Evolutionary conservation across 2,888 invertebrate genomes (phyloP).

Genomic region (Cinara cedri): DNA sequence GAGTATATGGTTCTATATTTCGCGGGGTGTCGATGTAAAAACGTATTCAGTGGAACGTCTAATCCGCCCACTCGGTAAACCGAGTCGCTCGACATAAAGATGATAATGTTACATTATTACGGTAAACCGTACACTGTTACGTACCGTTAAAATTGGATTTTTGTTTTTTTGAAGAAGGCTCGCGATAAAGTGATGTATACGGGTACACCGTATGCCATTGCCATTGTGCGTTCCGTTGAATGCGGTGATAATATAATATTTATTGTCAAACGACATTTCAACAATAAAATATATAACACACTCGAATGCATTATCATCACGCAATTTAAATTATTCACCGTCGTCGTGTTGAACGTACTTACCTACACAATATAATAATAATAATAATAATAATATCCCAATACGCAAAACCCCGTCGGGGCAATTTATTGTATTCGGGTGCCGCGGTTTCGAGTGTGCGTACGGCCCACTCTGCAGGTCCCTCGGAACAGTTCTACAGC

Average conservation of each 20-base stretch:
- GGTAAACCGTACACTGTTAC: background rate
- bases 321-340: slow-evolving; percentile 15
- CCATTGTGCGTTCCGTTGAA: slow-evolving; percentile 1
- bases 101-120: background rate
- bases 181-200: background rate
- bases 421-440: slow-evolving; percentile 14
- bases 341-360: background rate
- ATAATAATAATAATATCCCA: too few species aligned
- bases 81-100: background rate
- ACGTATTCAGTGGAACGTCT: background rate
- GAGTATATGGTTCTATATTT: too few species aligned
- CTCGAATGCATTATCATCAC: background rate
- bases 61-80: slow-evolving; percentile 15
- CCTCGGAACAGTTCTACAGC: too few species aligned
- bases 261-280: slow-evolving; percentile 15
- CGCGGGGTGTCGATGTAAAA: background rate
- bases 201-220: too few species aligned
- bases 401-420: slow-evolving; percentile 1
- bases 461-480: too few species aligned
- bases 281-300: slow-evolving; percentile 27
- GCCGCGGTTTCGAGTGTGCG: background rate
- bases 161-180: slow-evolving; percentile 4
- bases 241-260: background rate
- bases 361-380: background rate
- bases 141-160: background rate